Evolutionary conservation across 1,140 invertebrate genomes (phyloP), one percentile per base, ranked within the genome.

Genomic region (Achatina immaculata): DNA sequence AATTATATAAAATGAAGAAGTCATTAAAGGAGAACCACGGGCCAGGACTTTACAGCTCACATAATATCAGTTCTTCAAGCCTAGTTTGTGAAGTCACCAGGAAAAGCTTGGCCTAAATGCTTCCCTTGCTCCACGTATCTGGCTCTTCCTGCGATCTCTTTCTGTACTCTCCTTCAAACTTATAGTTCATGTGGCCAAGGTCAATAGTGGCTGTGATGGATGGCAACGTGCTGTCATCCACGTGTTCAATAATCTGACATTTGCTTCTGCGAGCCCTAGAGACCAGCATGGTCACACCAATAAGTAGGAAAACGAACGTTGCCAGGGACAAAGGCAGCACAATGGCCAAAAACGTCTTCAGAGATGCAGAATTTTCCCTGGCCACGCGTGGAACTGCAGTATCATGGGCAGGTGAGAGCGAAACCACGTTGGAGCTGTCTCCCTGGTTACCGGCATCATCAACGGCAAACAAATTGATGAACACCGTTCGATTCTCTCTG

Each of bases 151-250:
- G 55, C 24, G 58, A 66, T n/a, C 83, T 48, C 28, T 58, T 72
- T n/a, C 80, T 51, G 58, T 85, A 85, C 68, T 80, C 75, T 0
- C 83, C 83, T 24, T 85, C 83, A 45, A 78, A 66, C 71, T 71
- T 74, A 73, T 85, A 85, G 78, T 85, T 85, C 83, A 85, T 85
- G 40, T 75, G 43, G 9, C 66, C 24, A 28, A 81, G 24, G 43
- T 81, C 48, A 28, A 51, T 4, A 38, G 21, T 31, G 34, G n/a
- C 14, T 48, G 7, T 21, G 1, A 24, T 21, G 16, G 65, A 48
- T 16, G 24, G 6, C 28, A 31, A 38, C 34, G 43, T 68, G 40
- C 43, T 58, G 9, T 16, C 24, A 40, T 66, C 71, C n/a, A 55
- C 40, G 7, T 74, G 51, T 28, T 45, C 40, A 48, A 74, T 75